Conservation (phyloP, 2,888 invertebrate species). For the Spilarctia lutea region DNA sequence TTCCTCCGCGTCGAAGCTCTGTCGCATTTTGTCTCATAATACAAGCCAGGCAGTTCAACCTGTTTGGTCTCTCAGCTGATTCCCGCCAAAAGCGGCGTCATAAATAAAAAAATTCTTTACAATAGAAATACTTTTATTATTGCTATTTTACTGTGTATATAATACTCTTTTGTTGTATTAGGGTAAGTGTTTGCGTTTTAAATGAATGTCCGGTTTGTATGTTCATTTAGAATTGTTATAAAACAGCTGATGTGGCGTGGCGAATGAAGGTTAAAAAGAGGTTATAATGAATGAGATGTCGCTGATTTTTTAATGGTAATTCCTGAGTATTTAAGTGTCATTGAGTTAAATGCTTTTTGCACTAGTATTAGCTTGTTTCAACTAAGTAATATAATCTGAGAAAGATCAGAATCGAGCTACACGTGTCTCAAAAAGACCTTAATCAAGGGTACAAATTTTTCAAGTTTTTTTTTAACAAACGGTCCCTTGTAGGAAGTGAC, state of each 20-base stretch:
- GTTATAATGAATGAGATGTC: constrained; percentile 7
- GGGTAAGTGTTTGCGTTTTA: constrained; percentile 11
- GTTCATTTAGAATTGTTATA: constrained; percentile 8
- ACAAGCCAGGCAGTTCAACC: constrained; percentile 44
- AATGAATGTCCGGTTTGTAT: constrained; percentile 11
- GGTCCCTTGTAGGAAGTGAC: background rate
- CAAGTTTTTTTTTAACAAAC: constrained; percentile 1
- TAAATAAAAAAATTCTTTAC: constrained; percentile 36
- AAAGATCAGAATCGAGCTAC: background rate
- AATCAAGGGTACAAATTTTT: background rate
- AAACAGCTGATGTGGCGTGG: constrained; percentile 22
- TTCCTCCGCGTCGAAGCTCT: constrained; percentile 12
- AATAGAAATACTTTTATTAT: constrained; percentile 41
- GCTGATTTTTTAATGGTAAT: constrained; percentile 1
- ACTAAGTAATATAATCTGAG: background rate
- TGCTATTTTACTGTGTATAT: constrained; percentile 22
- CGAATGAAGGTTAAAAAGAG: constrained; percentile 12
- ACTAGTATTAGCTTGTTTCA: too few species aligned
- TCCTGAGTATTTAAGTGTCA: background rate
- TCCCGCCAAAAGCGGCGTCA: constrained; percentile 55
- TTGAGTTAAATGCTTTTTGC: background rate
- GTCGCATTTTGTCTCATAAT: constrained; percentile 29
- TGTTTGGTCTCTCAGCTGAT: constrained; percentile 52
- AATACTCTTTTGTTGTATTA: constrained; percentile 18
- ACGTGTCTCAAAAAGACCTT: background rate